Base-by-base conservation (phyloP, 1,140 invertebrate genomes). In the Musca vetustissima region DNA sequence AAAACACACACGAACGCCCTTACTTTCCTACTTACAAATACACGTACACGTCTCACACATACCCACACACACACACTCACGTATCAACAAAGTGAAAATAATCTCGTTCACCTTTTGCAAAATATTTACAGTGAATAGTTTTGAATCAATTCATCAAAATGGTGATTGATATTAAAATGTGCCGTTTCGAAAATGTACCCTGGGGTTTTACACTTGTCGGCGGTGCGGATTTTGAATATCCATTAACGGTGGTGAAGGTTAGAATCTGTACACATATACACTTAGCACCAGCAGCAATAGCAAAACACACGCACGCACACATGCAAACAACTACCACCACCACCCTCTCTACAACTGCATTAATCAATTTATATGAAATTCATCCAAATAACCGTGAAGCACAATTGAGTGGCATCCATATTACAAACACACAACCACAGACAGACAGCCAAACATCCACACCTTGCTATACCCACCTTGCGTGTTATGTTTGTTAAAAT, bases 171-270 rank as follows among this genome's bases (percentile, higher is more conserved):
- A 77, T 87, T 68, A 88, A 87, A 77, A 86, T 90, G 76, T 84
- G 85, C 55, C 89, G 87, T 81, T 86, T 87, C 70, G 87, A 89
- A 73, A 87, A 86, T 70, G 85, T 85, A 64, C 88, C 92, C 66
- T 97, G 94, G 94, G 94, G 94, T 65, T 96, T 97, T 84, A 87
- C 93, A 36, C 85, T 97, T 55, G 90, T 91, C 69, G 94, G 94
- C 59, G 94, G 94, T 13, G 86, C 87, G 70, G 93, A 96, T 82
- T 94, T 91, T 76, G 89, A 89, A 48, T 88, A 90, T 71, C 92
- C 93, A 6, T 83, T 96, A 48, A 92, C 91, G 50, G 89, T 95
- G 57, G 90, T 93, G 75, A 91, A 90, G 88, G 93, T 95, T 79
- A 79, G 77, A 69, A 64, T 32, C n/a, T 21, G 14, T 19, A 6